Evolutionary conservation across 2,797 vertebrate genomes (phyloP).

Genomic region (Chromis chromis): DNA sequence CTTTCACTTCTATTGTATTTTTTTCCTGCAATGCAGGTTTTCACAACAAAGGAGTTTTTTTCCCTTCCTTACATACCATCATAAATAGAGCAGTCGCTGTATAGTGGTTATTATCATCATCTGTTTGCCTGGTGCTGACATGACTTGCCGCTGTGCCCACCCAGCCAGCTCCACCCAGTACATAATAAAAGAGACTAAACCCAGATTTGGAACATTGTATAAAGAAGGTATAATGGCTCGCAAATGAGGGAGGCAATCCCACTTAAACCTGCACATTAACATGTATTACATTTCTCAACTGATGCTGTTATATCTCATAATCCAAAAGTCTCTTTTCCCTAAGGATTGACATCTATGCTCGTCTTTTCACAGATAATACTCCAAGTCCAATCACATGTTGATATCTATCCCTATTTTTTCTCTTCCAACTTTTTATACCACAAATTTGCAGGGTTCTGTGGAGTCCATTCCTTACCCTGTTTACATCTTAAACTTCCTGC

Average conservation of each 20-base stretch:
- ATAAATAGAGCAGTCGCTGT: not conserved
- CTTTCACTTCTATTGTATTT: not conserved
- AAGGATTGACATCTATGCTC: not conserved
- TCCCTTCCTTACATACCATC: not conserved
- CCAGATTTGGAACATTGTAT: conserved; percentile 28
- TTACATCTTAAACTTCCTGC: conserved; percentile 71
- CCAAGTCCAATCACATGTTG: not conserved
- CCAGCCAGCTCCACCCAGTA: conserved; percentile 17
- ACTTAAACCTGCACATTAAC: not conserved
- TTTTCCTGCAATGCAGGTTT: not conserved
- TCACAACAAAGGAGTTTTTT: not conserved
- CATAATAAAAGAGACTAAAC: conserved; percentile 24
- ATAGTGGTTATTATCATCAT: not conserved
- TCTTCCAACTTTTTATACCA: not conserved
- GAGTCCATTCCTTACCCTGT: conserved; percentile 71
- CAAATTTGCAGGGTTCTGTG: conserved; percentile 45
- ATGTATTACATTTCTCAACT: not conserved
- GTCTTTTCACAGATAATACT: not conserved
- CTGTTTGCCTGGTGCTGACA: conserved; percentile 21
- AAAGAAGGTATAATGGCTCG: conserved; percentile 1
- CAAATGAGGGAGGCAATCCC: not conserved
- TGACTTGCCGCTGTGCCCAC: conserved; percentile 17
- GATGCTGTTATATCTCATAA: not conserved
- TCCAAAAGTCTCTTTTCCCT: not conserved
- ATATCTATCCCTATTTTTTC: not conserved